Base-by-base conservation (phyloP, 2,113 vertebrate genomes). In the Gambusia affinis region DNA sequence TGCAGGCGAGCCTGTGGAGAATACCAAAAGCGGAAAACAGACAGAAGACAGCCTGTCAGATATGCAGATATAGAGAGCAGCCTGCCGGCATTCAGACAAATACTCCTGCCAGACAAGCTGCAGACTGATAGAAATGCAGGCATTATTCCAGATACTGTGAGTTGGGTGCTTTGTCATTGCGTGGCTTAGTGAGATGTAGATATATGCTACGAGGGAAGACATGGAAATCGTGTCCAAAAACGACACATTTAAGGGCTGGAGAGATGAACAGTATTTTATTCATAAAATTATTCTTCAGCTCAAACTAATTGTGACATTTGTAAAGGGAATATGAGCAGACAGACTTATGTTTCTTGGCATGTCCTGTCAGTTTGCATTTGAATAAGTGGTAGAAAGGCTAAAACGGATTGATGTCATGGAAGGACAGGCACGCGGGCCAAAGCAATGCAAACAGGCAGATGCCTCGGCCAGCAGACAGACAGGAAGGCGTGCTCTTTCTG, bases 61-160 rank as follows among this genome's bases (percentile, higher is more conserved):
- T 81, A 88, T 84, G 85, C 81, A 90, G 87, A 92, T 86, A 84
- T 84, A 89, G 80, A 75, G 67, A 88, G 70, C 70, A 75, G 68
- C 71, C 81, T 91, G 87, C 82, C 78, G 57, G 79, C 84, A 81
- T 66, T 77, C 72, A 72, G 79, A 83, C 80, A 87, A 78, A 83
- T 82, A 62, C 76, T 83, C 64, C 63, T 82, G 64, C 82, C 70
- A 85, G 76, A 78, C 80, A 84, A 80, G 78, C 51, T 57, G 51
- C 78, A 82, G 71, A 76, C 70, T 70, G 75, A 78, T 78, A 72
- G 79, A 87, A 79, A 87, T 76, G 78, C 75, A 71, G 83, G 81
- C 82, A 28, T 44, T 76, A 74, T 88, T 79, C 84, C 87, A 89
- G 75, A 60, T 37, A 28, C 62, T 60, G 51, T 75, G 64, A 72